Percentiles rank a stretch among this genome's conserved stretches.
These are phyloP conservation scores for Liposcelis brunnea DNA, from an alignment of 2,888 invertebrate genomes.

Conservation along the genomic window DNA sequence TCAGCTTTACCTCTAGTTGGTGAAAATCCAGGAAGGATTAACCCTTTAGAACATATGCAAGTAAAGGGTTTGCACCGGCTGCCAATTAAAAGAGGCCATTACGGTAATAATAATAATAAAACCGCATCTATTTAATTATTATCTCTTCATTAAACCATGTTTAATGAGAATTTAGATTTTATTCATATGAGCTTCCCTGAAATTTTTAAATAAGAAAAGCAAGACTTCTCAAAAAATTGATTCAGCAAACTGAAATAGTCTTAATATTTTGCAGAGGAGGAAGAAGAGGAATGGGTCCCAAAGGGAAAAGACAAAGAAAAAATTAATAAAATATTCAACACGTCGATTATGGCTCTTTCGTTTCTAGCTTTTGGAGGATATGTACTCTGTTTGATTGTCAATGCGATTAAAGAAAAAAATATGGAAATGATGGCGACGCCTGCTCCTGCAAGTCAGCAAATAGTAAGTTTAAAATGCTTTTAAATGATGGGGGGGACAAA, in stretches of 20 bases:
- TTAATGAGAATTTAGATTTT: no score
- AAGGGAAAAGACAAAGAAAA: conserved; percentile 27
- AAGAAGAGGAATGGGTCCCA: conserved; percentile 29
- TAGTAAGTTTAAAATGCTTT: no score
- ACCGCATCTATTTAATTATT: neutral
- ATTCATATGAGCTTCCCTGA: no score
- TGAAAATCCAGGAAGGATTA: neutral
- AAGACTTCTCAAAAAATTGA: no score
- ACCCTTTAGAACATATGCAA: conserved; percentile 10
- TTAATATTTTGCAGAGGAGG: no score
- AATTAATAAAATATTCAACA: conserved; percentile 56
- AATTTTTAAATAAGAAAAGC: no score
- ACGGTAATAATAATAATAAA: neutral
- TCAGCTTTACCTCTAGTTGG: no score
- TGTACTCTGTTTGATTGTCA: conserved; percentile 55
- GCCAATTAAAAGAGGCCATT: conserved; percentile 4
- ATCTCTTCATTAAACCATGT: no score
- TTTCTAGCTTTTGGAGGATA: conserved; percentile 77
- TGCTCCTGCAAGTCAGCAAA: no score
- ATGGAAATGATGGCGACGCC: neutral
- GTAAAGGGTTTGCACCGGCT: neutral
- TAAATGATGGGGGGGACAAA: no score
- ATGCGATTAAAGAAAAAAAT: conserved; percentile 47
- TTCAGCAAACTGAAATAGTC: no score
- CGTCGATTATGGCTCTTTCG: conserved; percentile 59